Base-by-base conservation (phyloP, 2,888 invertebrate species). In the Aphrophora alni region DNA sequence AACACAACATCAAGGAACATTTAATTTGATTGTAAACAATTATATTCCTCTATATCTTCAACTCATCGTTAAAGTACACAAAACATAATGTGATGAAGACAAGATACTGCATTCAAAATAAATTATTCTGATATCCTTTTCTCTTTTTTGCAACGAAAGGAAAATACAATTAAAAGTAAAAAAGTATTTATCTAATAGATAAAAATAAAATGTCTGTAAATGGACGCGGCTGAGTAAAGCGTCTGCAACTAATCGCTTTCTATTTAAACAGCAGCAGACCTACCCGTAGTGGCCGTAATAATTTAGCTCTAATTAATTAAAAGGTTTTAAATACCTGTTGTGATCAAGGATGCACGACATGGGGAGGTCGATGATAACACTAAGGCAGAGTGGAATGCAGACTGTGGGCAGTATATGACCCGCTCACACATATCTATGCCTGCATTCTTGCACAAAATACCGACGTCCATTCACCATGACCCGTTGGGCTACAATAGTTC, bases 371-470 rank as follows among this genome's bases (percentile, higher is more conserved):
- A 59, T 59, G 59, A 59, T 59, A 59, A 59, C 21, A 21, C 21
- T 2, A 10, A 44, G 17, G 44, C 44, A 59, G 33, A 5, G 21
- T 59, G 59, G 59, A 59, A 59, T 21, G 59, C 59, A 59, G 59
- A 59, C 59, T 3, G 59, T 59, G 21, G 44, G 44, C 44, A 44
- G 44, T 17, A 14, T 10, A 3, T 8, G 12, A 1, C 44, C 5
- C 33, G 3, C 33, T 5, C 33, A 33, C 33, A 33, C 33, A 33
- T 33, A 33, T 21, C 21, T 5, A n/a, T 21, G 59, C 59, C 21
- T 59, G 59, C 59, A 59, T 59, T 59, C 59, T 59, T 59, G 59
- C 59, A 59, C 59, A 59, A 59, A 59, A 59, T 59, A 12, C 59
- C 59, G 21, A 7, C 59, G 59, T 59, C 21, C 59, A 59, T 59